Percentiles rank a stretch among this genome's conserved stretches.
Evolutionary conservation across 2,797 vertebrate genomes (phyloP).

Genomic region (Geotrypetes seraphini): DNA sequence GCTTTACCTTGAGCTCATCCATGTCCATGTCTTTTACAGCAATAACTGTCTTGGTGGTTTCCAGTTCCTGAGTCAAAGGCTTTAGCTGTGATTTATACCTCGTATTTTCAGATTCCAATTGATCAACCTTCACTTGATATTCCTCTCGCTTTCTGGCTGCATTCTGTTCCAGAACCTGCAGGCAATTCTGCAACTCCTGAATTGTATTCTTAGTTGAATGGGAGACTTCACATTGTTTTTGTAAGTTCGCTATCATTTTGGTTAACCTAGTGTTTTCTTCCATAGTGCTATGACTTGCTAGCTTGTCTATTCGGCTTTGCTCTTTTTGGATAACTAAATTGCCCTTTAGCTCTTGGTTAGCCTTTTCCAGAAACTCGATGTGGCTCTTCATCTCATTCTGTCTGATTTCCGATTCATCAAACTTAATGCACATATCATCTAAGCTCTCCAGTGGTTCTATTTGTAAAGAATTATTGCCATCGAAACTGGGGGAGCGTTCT

Average conservation of each 20-base stretch:
- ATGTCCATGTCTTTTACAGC: conserved; percentile 37
- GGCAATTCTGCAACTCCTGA: conserved; percentile 49
- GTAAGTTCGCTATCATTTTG: conserved; percentile 57
- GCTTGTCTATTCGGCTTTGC: conserved; percentile 33
- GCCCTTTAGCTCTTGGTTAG: conserved; percentile 63
- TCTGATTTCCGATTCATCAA: conserved; percentile 83
- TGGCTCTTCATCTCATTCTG: conserved; percentile 68
- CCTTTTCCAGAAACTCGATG: conserved; percentile 65
- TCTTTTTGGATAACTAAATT: conserved; percentile 28
- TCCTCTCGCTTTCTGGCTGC: conserved; percentile 24
- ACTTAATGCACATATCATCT: conserved; percentile 80
- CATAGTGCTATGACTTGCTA: conserved; percentile 8
- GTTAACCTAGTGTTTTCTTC: conserved; percentile 37
- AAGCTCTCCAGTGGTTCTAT: conserved; percentile 57
- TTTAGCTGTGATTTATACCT: conserved; percentile 26
- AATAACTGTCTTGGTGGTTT: conserved; percentile 40
- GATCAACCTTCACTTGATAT: conserved; percentile 10
- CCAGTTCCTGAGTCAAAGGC: conserved; percentile 52
- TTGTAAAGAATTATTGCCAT: conserved; percentile 61
- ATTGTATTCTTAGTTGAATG: conserved; percentile 54
- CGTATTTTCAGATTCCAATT: conserved; percentile 29
- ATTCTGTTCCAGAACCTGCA: conserved; percentile 37
- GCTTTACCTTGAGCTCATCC: conserved; percentile 45
- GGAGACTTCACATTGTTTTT: conserved; percentile 66
- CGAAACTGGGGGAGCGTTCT: conserved; percentile 72